Base-by-base conservation (phyloP, 2,888 invertebrate genomes). In the Ashinkailepas kermadecensis region DNA sequence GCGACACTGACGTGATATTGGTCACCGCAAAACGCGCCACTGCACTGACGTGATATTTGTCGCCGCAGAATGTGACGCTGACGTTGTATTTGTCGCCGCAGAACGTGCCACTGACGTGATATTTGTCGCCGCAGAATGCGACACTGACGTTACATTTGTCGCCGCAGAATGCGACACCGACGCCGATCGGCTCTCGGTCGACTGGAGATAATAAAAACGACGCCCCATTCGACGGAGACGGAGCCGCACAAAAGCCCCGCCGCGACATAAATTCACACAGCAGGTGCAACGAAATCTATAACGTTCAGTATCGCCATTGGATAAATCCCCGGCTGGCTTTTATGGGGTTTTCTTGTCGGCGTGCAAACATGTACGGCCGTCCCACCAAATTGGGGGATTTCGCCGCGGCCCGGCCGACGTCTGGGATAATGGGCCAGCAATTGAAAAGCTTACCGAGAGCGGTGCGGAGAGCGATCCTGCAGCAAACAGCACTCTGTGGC, bases 351-450 rank as follows among this genome's bases (percentile, higher is more conserved):
- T 74, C 74, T 74, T 74, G 54, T 56, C 54, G 74, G 1, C 74
- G 74, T 54, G 74, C 74, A 74, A 74, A 74, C 74, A 74, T 56
- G 12, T 54, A 11, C 56, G 56, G 74, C 23, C 56, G 21, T 74
- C 56, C 74, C 54, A 74, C 74, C 54, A 74, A 74, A 74, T 74
- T 74, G 74, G 74, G 54, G 74, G 74, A 74, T 74, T 56, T 54
- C 54, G 25, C 39, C 15, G 39, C 6, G n/a, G 70, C 70, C 11
- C 70, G 7, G n/a, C 1, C 25, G 21, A 21, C 74, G 56, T 18
- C 11, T 56, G 9, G 54, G 56, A 74, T 56, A 56, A 74, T 56
- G 56, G 74, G 54, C 23, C 18, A 56, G 74, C 74, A 74, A 74
- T 74, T 74, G 74, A 74, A 74, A 74, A 74, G 74, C 74, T 74